Evolutionary conservation across 1,140 invertebrate species (phyloP).

Genomic region (Oedothorax gibbosus): DNA sequence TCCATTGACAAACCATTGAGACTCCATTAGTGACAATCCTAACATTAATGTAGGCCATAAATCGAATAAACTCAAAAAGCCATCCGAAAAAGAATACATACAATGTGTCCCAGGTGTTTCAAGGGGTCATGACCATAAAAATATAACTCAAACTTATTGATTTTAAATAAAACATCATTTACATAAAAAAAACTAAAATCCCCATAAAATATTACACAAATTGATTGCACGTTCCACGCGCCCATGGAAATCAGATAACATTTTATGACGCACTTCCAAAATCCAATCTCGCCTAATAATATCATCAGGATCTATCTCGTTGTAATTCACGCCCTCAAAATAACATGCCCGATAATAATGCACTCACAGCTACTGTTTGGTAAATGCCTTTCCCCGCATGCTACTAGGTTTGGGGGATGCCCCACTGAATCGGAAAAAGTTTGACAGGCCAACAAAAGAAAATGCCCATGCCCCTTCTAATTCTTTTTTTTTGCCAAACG

Average conservation of each 20-base stretch:
- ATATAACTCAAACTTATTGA: slow-evolving; percentile 1
- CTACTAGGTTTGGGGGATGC: background rate
- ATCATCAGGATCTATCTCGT: slow-evolving; percentile 21
- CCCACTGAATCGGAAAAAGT: slow-evolving; percentile 33
- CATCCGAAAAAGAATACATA: background rate
- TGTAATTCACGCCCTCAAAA: slow-evolving; percentile 46
- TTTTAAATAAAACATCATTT: slow-evolving; percentile 11
- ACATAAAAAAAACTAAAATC: slow-evolving; percentile 16
- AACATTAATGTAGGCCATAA: background rate
- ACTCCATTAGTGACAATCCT: background rate
- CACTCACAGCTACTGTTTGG: no score
- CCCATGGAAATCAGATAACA: slow-evolving; percentile 8
- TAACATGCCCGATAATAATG: slow-evolving; percentile 16
- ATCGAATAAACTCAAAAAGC: slow-evolving; percentile 1
- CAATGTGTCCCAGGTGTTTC: slow-evolving; percentile 5
- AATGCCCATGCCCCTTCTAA: background rate
- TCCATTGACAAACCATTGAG: background rate
- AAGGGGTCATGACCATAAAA: background rate
- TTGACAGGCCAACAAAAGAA: slow-evolving; percentile 50
- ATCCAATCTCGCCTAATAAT: slow-evolving; percentile 45
- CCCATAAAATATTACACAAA: slow-evolving; percentile 24
- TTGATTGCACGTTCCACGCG: slow-evolving; percentile 48
- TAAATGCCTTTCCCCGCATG: slow-evolving; percentile 25
- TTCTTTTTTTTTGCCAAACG: background rate
- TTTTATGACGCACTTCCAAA: background rate